Evolutionary conservation across 1,140 invertebrate species (phyloP).

Genomic region (Meloidogyne floridensis): DNA sequence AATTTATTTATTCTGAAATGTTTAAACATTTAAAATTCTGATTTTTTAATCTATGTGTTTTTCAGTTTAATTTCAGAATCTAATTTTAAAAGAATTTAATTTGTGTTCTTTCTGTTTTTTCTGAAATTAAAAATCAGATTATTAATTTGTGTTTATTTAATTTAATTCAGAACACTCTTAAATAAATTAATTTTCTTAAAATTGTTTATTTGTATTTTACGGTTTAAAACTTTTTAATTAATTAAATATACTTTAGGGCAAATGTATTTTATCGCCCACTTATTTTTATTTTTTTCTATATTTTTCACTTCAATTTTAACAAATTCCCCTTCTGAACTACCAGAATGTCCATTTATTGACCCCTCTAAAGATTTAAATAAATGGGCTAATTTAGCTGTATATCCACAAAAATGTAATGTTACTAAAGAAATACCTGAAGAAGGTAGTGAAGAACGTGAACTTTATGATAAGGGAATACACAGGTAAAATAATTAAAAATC

Average conservation of each 20-base stretch:
- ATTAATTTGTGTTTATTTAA: no score
- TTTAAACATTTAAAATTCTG: no score
- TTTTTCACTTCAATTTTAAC: not conserved
- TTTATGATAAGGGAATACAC: constrained; percentile 40
- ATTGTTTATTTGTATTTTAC: no score
- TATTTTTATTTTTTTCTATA: constrained; percentile 1
- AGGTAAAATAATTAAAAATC: not conserved
- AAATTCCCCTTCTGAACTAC: constrained; percentile 22
- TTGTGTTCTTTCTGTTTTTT: no score
- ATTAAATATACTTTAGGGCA: not conserved
- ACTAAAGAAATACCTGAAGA: constrained; percentile 38
- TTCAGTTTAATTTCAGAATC: no score
- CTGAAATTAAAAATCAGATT: no score
- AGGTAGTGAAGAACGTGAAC: constrained; percentile 28
- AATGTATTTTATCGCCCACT: not conserved
- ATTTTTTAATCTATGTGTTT: no score
- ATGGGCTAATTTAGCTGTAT: constrained; percentile 38
- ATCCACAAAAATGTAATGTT: constrained; percentile 43
- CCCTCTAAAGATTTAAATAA: constrained; percentile 45
- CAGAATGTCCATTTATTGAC: constrained; percentile 52
- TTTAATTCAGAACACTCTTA: no score
- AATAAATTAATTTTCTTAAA: no score
- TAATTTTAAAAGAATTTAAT: no score
- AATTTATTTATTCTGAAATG: not conserved
- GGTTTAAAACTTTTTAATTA: not conserved